Conservation (phyloP, 1,140 invertebrate species). For the Trichomalopsis sarcophagae region DNA sequence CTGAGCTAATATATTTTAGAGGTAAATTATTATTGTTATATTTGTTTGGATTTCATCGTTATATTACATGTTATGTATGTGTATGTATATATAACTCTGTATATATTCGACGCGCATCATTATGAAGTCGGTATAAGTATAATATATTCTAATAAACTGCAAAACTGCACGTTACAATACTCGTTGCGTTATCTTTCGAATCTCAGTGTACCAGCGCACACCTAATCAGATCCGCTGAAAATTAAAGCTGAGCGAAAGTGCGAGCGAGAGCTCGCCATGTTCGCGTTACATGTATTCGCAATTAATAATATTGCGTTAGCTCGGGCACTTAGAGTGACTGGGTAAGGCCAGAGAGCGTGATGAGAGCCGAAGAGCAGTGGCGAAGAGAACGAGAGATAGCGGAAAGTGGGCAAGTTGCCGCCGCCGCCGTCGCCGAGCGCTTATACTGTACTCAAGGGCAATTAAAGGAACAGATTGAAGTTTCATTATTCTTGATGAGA, state of each 20-base stretch:
- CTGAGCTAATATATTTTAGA: too few relatives aligned
- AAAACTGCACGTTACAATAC: too few relatives aligned
- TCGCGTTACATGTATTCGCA: slow-evolving; percentile 45
- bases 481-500: slow-evolving; percentile 25
- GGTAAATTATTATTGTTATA: too few relatives aligned
- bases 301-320: slow-evolving; percentile 48
- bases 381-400: slow-evolving; percentile 2
- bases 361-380: background rate
- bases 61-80: too few relatives aligned
- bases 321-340: slow-evolving; percentile 6
- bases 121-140: too few relatives aligned
- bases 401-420: slow-evolving; percentile 4
- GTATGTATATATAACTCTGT: too few relatives aligned
- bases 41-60: too few relatives aligned
- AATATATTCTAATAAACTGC: too few relatives aligned
- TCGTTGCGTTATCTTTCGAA: background rate
- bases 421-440: background rate
- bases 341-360: background rate
- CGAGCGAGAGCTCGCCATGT: background rate
- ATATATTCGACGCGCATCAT: too few relatives aligned
- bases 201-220: background rate
- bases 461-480: slow-evolving; percentile 5
- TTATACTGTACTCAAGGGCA: background rate
- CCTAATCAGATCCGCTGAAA: slow-evolving; percentile 9
- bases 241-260: slow-evolving; percentile 3